Conservation (phyloP, 2,113 vertebrate species). For the Anarrhichthys ocellatus region DNA sequence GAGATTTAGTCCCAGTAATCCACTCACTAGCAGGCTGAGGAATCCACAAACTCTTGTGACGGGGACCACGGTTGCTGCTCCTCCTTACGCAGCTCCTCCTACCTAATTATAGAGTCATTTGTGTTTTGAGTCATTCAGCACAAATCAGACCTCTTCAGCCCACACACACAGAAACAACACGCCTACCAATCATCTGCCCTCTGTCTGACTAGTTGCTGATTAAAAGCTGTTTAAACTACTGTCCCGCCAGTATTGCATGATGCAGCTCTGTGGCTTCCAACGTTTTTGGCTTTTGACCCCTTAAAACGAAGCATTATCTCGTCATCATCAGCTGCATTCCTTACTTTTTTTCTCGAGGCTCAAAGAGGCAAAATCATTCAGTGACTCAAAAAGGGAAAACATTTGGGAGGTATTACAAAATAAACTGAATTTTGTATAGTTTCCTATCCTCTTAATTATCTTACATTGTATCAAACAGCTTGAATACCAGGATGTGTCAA, state of each 20-base stretch:
- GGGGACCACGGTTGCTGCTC: conserved; percentile 23
- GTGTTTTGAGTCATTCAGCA: conserved; percentile 43
- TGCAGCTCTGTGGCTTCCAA: background rate
- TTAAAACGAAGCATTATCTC: background rate
- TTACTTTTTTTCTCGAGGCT: background rate
- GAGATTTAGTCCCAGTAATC: conserved; percentile 86
- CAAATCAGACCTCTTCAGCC: conserved; percentile 18
- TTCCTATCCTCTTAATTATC: conserved; percentile 2
- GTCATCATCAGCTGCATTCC: background rate
- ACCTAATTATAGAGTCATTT: conserved; percentile 42
- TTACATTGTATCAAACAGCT: background rate
- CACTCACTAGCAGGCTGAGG: conserved; percentile 73
- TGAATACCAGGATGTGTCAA: background rate
- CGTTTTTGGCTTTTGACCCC: background rate
- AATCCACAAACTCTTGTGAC: conserved; percentile 64
- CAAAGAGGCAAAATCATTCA: background rate
- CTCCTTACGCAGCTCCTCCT: conserved; percentile 23
- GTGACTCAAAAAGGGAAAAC: background rate
- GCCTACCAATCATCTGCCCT: background rate
- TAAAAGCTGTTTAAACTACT: background rate
- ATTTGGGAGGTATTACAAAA: background rate
- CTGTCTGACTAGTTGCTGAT: background rate
- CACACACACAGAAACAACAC: background rate
- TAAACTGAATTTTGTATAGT: background rate
- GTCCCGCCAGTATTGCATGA: background rate